Base-by-base conservation (phyloP, 2,888 invertebrate species). In the Pyrrhia umbra region DNA sequence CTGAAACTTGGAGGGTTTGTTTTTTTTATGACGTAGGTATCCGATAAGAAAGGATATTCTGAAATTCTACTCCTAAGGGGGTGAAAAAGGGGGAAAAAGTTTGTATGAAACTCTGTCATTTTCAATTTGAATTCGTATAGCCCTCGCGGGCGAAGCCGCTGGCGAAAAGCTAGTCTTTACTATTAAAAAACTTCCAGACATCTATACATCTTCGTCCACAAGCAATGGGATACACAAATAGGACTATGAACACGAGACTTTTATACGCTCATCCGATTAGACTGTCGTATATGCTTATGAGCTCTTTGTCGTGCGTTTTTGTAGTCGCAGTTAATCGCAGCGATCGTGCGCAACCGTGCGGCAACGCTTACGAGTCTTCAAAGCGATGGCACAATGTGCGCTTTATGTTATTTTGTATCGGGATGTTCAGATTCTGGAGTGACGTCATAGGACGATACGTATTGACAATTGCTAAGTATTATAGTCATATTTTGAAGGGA, bases 231-330 rank as follows among this genome's bases (percentile, higher is more conserved):
- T 71, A 79, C 79, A 85, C 81, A 85, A 81, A 84, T 81, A 79
- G 80, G 74, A 81, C 68, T 67, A 70, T 68, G 79, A 85, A 84
- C 78, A 82, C 80, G 85, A 81, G 85, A 92, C 90, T 93, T 92
- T 92, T 92, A 90, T 91, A 84, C 89, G 88, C 83, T 92, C 87
- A 93, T 93, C 92, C 90, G 93, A 93, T 94, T 94, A 93, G 88
- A 89, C 84, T 84, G 86, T 75, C 88, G 82, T 87, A 89, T 90
- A 90, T 90, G 91, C 92, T 92, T 90, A 92, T 92, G 91, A 92
- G 91, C 86, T 89, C 89, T 91, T 92, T 92, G 92, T 90, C 87
- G 81, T 72, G 73, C 84, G 85, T 88, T 88, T 89, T 87, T 89
- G 88, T 88, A 84, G 84, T 83, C 77, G 82, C 84, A 81, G 85